Percentiles rank a stretch among this genome's conserved stretches.
Conservation (phyloP, 1,140 invertebrate species). For the Hylaeus volcanicus region DNA sequence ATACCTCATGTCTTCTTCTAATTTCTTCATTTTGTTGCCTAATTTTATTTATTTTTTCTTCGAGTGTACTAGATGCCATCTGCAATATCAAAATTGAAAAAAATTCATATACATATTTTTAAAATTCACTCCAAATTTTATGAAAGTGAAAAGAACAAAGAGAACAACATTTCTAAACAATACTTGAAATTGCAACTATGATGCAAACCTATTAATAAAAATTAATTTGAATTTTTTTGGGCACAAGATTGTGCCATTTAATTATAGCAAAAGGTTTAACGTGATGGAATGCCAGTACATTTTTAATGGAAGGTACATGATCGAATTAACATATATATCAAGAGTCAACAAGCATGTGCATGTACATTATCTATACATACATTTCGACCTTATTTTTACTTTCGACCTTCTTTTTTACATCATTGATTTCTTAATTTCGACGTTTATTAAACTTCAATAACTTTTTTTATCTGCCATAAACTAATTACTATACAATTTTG, state of each 20-base stretch:
- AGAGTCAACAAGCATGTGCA: neutral
- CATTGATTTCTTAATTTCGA: too few species aligned
- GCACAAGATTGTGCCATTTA: neutral
- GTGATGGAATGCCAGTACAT: neutral
- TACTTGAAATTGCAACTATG: neutral
- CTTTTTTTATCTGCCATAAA: too few species aligned
- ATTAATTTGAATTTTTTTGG: neutral
- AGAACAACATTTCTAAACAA: slow-evolving; percentile 1
- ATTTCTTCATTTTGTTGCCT: slow-evolving; percentile 80
- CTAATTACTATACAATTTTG: too few species aligned
- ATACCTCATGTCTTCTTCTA: slow-evolving; percentile 76
- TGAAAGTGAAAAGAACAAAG: neutral
- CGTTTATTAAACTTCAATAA: too few species aligned
- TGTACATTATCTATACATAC: too few species aligned
- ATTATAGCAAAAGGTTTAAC: neutral
- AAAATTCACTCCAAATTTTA: too few species aligned
- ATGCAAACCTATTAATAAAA: neutral
- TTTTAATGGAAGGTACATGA: neutral
- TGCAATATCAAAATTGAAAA: slow-evolving; percentile 47
- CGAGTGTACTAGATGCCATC: slow-evolving; percentile 75
- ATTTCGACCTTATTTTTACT: too few species aligned
- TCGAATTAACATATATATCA: neutral
- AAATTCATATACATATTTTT: neutral
- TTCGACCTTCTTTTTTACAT: too few species aligned
- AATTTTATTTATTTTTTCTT: slow-evolving; percentile 79